phyloP scores from a whole-genome alignment of 2,888 invertebrate species.

The Pollenia griseotomentosa region DNA sequence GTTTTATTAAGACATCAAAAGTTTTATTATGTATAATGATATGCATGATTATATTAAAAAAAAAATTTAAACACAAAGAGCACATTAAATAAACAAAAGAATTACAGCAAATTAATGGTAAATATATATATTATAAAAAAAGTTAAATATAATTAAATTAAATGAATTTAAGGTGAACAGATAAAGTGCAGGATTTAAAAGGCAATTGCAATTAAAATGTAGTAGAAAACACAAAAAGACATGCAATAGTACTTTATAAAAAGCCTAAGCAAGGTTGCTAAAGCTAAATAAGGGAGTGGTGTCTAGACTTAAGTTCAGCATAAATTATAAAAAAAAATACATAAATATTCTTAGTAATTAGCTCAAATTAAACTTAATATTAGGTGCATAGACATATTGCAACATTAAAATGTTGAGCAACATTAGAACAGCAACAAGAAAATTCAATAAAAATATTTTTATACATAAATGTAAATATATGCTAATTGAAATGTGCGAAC shows the following conservation, averaged over 20 bases:
- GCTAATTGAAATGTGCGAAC: too few species aligned
- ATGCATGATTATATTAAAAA: conserved; percentile 42
- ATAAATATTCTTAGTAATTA: neutral
- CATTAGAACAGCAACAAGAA: neutral
- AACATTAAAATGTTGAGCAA: neutral
- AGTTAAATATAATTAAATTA: conserved; percentile 14
- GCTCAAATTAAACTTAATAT: neutral
- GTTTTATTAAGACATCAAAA: conserved; percentile 55
- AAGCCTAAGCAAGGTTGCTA: neutral
- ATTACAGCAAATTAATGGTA: conserved; percentile 14
- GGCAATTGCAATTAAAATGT: conserved; percentile 43
- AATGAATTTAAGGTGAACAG: conserved; percentile 16
- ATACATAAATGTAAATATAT: too few species aligned
- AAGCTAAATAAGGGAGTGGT: conserved; percentile 16
- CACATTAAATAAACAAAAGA: conserved; percentile 27
- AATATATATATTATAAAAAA: neutral
- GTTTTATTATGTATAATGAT: conserved; percentile 35
- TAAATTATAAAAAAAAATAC: neutral
- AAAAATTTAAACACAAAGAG: neutral
- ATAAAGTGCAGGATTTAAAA: conserved; percentile 41
- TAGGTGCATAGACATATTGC: neutral
- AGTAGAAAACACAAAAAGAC: conserved; percentile 28
- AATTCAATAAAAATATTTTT: neutral
- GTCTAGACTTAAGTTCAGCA: conserved; percentile 17
- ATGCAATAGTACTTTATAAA: conserved; percentile 29